Conservation (phyloP, 2,113 vertebrate species). For the Chaetorhynchus papuensis region DNA sequence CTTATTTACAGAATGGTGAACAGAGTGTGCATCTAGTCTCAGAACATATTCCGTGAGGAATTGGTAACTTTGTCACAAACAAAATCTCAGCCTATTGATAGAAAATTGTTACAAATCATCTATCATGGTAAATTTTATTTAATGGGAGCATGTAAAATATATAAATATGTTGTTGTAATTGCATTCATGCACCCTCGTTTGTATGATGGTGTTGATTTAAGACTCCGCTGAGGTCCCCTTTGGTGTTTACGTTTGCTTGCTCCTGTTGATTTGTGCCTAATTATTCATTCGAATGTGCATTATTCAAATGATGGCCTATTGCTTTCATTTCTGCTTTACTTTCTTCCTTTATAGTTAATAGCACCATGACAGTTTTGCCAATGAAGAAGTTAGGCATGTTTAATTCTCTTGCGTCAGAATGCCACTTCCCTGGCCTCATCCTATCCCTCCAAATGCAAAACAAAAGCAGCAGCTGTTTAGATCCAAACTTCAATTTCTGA, state of each 20-base stretch:
- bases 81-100: not conserved
- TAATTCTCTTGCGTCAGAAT: not conserved
- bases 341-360: not conserved
- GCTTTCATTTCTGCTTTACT: conserved; percentile 5
- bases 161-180: not conserved
- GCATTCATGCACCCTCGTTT: not conserved
- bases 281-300: conserved; percentile 13
- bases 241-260: conserved; percentile 6
- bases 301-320: conserved; percentile 4
- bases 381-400: not conserved
- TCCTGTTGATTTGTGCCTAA: not conserved
- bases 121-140: not conserved
- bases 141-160: not conserved
- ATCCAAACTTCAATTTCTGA: not conserved
- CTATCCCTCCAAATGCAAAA: not conserved
- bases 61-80: not conserved
- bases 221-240: not conserved
- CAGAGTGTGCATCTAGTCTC: not conserved
- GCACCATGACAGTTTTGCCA: not conserved
- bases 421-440: not conserved
- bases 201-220: not conserved
- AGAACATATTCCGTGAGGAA: not conserved
- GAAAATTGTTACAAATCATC: not conserved
- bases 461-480: not conserved
- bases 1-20: not conserved